Evolutionary conservation across 2,113 vertebrate species (phyloP).

Genomic region (Stictonetta naevosa): DNA sequence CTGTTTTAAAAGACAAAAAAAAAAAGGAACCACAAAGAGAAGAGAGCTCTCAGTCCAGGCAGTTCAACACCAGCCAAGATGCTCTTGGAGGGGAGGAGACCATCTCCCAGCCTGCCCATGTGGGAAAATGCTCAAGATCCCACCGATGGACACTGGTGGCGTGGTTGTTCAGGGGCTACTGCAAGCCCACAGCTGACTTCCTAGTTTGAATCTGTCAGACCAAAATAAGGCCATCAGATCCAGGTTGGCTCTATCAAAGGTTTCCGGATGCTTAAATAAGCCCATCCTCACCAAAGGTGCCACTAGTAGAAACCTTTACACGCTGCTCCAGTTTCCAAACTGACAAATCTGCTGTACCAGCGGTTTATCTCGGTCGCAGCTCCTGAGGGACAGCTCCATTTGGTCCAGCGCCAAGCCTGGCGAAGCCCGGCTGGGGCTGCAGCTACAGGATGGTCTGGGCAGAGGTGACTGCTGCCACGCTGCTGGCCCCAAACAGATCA

Average conservation of each 20-base stretch:
- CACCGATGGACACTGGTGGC: rapidly evolving
- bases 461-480: too few species aligned
- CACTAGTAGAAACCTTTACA: not conserved
- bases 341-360: not conserved
- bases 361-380: not conserved
- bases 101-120: not conserved
- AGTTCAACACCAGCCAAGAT: not conserved
- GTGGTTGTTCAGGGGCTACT: rapidly evolving
- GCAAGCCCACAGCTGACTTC: not conserved
- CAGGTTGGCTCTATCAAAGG: not conserved
- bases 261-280: not conserved
- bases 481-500: not conserved
- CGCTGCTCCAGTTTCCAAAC: not conserved
- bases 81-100: not conserved
- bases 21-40: not conserved
- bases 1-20: not conserved
- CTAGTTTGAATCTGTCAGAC: not conserved
- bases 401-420: not conserved
- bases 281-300: not conserved
- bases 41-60: not conserved
- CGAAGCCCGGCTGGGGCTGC: rapidly evolving
- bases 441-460: not conserved
- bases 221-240: not conserved
- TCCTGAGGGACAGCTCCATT: not conserved
- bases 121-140: not conserved